Evolutionary conservation across 2,113 vertebrate genomes (phyloP), one percentile per base, ranked within the genome.

Genomic region (Sceloporus tristichus): DNA sequence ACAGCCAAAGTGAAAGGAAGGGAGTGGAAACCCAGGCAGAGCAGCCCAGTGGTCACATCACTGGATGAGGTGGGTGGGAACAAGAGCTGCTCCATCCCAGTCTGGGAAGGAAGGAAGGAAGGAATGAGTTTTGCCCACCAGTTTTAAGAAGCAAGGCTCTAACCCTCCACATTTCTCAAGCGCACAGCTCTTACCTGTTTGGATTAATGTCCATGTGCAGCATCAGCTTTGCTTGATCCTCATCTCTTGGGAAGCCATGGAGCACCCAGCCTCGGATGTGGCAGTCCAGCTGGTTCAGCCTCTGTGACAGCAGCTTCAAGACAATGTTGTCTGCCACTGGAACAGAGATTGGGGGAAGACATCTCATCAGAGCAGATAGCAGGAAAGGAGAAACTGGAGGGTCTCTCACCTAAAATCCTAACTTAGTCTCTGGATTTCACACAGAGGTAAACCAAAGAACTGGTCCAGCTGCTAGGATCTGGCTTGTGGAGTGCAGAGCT

Each of bases 311-410:
- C 77, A 97, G 92, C 96, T 96, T 97, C 90, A 98, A 53, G 9
- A 98, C 94, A 80, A 98, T 89, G 19, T 68, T 84, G 93, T 98
- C 97, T 14, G 98, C 97, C 56, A 98, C 98, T 99, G 91, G 29
- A 82, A 14, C 2, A 48, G 14, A 23, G 10, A 65, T 3, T 9
- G 25, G 9, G 59, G 11, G 77, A 73, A 38, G 38, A 68, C 27
- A 79, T 86, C n/a, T 4, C 23, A 66, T 92, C 71, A 71, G 48
- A 1, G 25, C 3, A 38, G 40, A 38, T 13, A 23, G 73, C 73
- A 48, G 9, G 1, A 16, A 77, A 29, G 25, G 13, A 1, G 19
- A 8, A 18, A 54, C 27, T 7, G 56, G 54, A 54, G 48, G 21
- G 1, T 10, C 18, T 34, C 1, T 40, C 2, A 19, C 10, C 75